Evolutionary conservation across 2,888 invertebrate genomes (phyloP).

Genomic region (Pimpla rufipes): DNA sequence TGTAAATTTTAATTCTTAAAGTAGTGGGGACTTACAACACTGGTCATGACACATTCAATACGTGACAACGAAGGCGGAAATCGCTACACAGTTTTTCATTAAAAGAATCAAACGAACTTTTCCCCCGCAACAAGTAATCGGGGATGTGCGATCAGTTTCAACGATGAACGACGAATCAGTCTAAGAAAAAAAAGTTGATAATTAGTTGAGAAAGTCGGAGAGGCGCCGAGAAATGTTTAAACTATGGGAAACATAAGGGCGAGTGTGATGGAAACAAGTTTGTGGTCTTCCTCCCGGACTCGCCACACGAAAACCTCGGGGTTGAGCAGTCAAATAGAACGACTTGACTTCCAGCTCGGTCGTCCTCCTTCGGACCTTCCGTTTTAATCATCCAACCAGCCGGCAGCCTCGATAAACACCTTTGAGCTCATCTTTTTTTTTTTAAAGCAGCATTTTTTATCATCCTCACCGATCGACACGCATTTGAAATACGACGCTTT

Average conservation of each 20-base stretch:
- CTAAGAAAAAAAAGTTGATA: background rate
- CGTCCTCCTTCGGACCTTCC: constrained; percentile 32
- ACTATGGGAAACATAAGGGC: constrained; percentile 9
- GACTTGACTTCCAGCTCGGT: constrained; percentile 45
- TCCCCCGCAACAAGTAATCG: constrained; percentile 11
- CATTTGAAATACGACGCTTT: no score
- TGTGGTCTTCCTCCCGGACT: background rate
- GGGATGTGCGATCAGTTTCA: no score
- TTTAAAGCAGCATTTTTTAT: no score
- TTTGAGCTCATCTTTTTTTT: constrained; percentile 28
- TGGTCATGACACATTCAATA: no score
- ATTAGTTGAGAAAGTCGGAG: background rate
- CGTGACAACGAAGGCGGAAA: no score
- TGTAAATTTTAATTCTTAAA: no score
- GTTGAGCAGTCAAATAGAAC: constrained; percentile 53
- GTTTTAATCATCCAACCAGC: constrained; percentile 2
- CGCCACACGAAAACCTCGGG: constrained; percentile 20
- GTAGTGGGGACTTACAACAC: no score
- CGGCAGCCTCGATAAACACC: constrained; percentile 30
- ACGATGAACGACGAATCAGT: constrained; percentile 8
- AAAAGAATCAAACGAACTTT: background rate
- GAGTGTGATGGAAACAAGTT: constrained; percentile 10
- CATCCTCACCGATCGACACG: no score
- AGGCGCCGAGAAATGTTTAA: background rate
- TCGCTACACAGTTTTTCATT: no score